Evolutionary conservation across 2,797 vertebrate genomes (phyloP), one percentile per base, ranked within the genome.

Genomic region (Taeniopygia guttata): DNA sequence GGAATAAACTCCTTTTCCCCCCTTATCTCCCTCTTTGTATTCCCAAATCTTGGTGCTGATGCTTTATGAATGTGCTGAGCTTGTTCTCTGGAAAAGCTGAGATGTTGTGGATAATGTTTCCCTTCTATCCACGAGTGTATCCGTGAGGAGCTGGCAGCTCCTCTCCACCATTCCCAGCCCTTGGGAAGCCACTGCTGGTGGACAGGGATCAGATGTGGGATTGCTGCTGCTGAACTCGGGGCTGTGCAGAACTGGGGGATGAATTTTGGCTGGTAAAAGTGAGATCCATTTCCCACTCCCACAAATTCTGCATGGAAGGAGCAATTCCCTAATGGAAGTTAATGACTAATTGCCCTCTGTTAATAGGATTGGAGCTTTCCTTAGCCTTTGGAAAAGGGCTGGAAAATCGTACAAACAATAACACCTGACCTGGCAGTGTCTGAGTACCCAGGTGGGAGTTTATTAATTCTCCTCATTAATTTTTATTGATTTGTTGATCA

Each of bases 291-390:
- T 63, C 88, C 56, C 30, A 3, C 59, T 77, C 56, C 68, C 40
- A 59, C 10, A 14, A n/a, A 78, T 75, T 82, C 32, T 48, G 55
- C 43, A 62, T 0, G 3, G 49, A 87, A 76, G 67, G 69, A 95
- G 59, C 4, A 1, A 49, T 52, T 78, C 84, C 10, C 30, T 92
- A 89, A 96, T 93, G 93, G 83, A 96, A 94, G 74, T 93, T 95
- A 95, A 96, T 85, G 87, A 76, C 78, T 96, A 95, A 97, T 97
- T 96, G 83, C 87, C 36, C 76, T 48, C 59, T 26, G 63, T 86
- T 97, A 95, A 97, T 95, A 72, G 90, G 84, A 69, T 54, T 90
- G 81, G 89, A 84, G 67, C 15, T 94, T 84, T 87, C 87, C 83
- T 74, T 67, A 92, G 93, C 67, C 43, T 38, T 83, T 69, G 84